Conservation (phyloP, 2,797 vertebrate species). For the Chromobotia macracanthus region DNA sequence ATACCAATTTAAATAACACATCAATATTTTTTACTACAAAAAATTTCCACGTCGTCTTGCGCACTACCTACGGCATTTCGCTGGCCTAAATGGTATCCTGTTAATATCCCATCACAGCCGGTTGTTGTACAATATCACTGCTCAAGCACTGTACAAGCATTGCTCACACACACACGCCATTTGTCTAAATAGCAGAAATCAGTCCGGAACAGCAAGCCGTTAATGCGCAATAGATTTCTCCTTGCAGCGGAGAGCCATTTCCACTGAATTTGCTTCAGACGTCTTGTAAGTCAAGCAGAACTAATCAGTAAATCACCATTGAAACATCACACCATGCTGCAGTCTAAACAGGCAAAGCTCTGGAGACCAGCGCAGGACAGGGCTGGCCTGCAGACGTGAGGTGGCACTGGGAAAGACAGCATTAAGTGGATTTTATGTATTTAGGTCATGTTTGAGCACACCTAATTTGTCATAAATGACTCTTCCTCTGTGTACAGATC, state of each 20-base stretch:
- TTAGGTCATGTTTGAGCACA: constrained; percentile 82
- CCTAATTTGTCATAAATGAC: constrained; percentile 76
- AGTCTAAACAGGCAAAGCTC: constrained; percentile 47
- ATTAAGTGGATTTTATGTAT: constrained; percentile 81
- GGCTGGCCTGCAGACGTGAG: constrained; percentile 49
- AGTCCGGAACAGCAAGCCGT: neutral
- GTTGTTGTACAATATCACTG: constrained; percentile 3
- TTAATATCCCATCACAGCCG: neutral
- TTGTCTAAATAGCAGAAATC: constrained; percentile 16
- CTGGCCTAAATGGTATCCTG: too few species aligned
- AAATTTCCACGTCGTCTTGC: too few species aligned
- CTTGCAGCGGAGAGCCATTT: neutral
- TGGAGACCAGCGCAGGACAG: constrained; percentile 20
- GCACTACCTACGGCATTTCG: too few species aligned
- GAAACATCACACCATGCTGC: constrained; percentile 30
- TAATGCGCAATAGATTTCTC: neutral
- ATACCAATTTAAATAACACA: neutral
- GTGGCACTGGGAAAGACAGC: constrained; percentile 62
- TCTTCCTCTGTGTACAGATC: constrained; percentile 80
- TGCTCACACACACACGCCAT: neutral
- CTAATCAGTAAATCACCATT: constrained; percentile 37
- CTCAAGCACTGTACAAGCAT: too few species aligned
- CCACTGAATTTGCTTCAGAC: neutral
- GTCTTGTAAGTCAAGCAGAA: constrained; percentile 17
- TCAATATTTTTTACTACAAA: too few species aligned